phyloP scores from a whole-genome alignment of 2,888 invertebrate genomes.

The Tinea trinotella region DNA sequence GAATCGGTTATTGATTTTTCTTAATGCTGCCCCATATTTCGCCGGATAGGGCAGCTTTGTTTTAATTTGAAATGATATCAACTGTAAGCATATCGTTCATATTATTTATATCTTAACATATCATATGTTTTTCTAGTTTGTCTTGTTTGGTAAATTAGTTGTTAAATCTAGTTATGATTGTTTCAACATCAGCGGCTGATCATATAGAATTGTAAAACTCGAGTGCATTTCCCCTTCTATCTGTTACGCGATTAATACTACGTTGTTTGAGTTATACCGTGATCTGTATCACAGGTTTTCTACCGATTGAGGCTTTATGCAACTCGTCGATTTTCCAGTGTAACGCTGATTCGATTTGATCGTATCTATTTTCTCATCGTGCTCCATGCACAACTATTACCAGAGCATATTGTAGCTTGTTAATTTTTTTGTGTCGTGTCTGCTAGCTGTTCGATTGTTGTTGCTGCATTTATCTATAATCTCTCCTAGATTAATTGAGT shows the following conservation, averaged over 20 bases:
- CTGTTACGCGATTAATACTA: constrained; percentile 28
- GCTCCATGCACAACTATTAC: neutral
- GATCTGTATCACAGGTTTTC: constrained; percentile 24
- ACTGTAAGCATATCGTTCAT: too few species aligned
- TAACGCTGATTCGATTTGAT: constrained; percentile 12
- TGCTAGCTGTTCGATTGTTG: neutral
- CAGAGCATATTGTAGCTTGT: neutral
- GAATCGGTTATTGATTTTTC: too few species aligned
- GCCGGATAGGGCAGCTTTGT: too few species aligned
- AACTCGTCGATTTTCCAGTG: constrained; percentile 14
- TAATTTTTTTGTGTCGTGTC: constrained; percentile 1
- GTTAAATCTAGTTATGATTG: neutral
- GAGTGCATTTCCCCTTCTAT: constrained; percentile 19
- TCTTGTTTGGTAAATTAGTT: too few species aligned
- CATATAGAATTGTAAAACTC: constrained; percentile 16
- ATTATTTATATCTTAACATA: too few species aligned
- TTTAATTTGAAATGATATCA: too few species aligned
- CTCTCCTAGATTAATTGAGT: neutral
- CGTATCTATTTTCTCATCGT: constrained; percentile 15
- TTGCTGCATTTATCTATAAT: neutral
- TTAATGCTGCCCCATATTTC: too few species aligned
- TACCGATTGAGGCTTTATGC: constrained; percentile 9
- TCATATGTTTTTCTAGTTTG: too few species aligned
- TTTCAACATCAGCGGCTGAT: constrained; percentile 7
- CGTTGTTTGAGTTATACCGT: constrained; percentile 21